Evolutionary conservation across 2,113 vertebrate species (phyloP), one percentile per base, ranked within the genome.

Genomic region (Apistogramma diplotaenia): DNA sequence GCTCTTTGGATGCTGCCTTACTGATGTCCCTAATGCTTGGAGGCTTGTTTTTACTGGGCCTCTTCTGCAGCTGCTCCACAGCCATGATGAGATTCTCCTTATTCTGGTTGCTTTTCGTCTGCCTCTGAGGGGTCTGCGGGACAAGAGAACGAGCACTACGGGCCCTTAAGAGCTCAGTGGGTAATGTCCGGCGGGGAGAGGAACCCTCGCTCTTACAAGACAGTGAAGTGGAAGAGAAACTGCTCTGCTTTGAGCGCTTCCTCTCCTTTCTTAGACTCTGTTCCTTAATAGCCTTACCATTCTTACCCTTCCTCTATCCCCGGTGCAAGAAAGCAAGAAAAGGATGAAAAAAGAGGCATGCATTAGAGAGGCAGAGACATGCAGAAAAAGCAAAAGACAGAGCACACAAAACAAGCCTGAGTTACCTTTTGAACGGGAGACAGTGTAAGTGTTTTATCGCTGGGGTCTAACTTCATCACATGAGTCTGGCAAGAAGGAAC

Each of bases 351-450:
- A 70, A 93, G 74, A 90, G 80, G 85, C 88, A 89, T 91, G 90
- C 58, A 61, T 94, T 93, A 95, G 83, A 92, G 37, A 84, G 35
- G 58, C 74, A 53, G 74, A 79, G 58, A 78, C 73, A 86, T 83
- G 86, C 35, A 84, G 61, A 78, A 62, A 51, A 25, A 70, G 27
- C 15, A 88, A n/a, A 58, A 6, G 18, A 65, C 43, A 58, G 5
- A 18, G 43, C n/a, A 55, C 9, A 31, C 49, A 21, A 51, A 27
- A 46, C 16, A 73, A 54, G 25, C 51, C 16, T 56, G n/a, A 59
- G 40, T 86, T 90, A 95, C 95, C 94, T 96, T 96, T 35, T 93
- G 90, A 27, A 95, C 89, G 5, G 94, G 95, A 86, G 94, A 94
- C 59, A 95, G 87, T 5, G 79, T 90, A 51, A 94, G 84, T 0